phyloP scores from a whole-genome alignment of 2,888 invertebrate genomes.

The Lordiphosa fenestrarum region DNA sequence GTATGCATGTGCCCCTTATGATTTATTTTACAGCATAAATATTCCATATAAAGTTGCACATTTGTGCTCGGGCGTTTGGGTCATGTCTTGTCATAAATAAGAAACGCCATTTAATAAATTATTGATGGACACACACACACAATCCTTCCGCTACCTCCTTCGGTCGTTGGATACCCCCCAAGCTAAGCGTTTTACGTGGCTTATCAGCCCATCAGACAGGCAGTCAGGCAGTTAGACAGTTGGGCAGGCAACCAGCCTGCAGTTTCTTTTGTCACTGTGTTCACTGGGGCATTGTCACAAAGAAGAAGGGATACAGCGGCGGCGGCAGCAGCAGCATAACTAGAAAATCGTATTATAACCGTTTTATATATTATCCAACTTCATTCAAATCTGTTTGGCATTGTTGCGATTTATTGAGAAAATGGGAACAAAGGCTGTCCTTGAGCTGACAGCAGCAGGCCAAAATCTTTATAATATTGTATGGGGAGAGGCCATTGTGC shows the following conservation, averaged over 20 bases:
- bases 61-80: constrained; percentile 24
- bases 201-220: constrained; percentile 39
- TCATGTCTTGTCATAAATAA: constrained; percentile 51
- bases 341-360: constrained; percentile 10
- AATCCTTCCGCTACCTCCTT: too few species aligned
- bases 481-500: constrained; percentile 1
- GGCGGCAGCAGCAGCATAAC: background rate
- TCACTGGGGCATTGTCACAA: constrained; percentile 27
- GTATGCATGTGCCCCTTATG: too few species aligned
- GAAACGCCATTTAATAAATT: constrained; percentile 38
- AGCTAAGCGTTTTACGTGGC: constrained; percentile 50
- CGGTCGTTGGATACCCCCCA: too few species aligned
- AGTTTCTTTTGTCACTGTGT: constrained; percentile 8
- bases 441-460: constrained; percentile 41
- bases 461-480: constrained; percentile 23
- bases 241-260: constrained; percentile 2
- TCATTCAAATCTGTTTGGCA: constrained; percentile 43
- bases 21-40: background rate
- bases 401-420: constrained; percentile 46
- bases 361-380: constrained; percentile 23
- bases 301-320: constrained; percentile 4
- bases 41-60: constrained; percentile 14
- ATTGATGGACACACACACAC: constrained; percentile 18
- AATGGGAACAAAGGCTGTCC: constrained; percentile 19
- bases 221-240: constrained; percentile 1